phyloP scores from a whole-genome alignment of 2,888 invertebrate genomes.

The Furcula furcula region DNA sequence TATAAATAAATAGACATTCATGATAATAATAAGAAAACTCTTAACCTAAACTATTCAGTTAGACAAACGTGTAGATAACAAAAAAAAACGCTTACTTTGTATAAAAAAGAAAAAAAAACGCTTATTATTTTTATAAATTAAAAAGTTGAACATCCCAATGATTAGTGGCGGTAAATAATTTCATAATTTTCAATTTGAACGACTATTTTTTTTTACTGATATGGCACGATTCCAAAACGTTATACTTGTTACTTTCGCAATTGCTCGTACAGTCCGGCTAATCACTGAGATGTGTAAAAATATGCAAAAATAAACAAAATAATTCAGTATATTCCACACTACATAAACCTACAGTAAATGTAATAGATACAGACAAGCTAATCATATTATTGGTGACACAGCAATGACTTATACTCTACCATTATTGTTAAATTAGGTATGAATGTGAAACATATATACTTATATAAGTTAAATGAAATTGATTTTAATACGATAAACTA shows the following conservation, averaged over 20 bases:
- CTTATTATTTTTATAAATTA: conserved; percentile 8
- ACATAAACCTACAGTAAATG: conserved; percentile 56
- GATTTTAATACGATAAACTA: conserved; percentile 62
- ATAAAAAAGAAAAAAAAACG: conserved; percentile 4
- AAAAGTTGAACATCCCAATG: conserved; percentile 42
- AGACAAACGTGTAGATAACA: conserved; percentile 50
- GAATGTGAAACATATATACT: conserved; percentile 43
- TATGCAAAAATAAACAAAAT: conserved; percentile 45
- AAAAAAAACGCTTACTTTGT: conserved; percentile 20
- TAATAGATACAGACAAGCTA: conserved; percentile 67
- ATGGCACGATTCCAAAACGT: conserved; percentile 62
- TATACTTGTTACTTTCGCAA: conserved; percentile 29
- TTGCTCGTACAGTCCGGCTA: conserved; percentile 44
- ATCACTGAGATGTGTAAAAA: conserved; percentile 50
- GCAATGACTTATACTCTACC: conserved; percentile 74
- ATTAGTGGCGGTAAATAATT: conserved; percentile 46
- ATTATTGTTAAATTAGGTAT: conserved; percentile 51
- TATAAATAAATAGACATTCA: conserved; percentile 76
- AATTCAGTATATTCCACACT: conserved; percentile 35
- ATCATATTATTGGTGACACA: conserved; percentile 80
- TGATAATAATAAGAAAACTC: conserved; percentile 69
- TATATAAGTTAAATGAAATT: conserved; percentile 55
- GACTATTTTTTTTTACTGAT: conserved; percentile 47
- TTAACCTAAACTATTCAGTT: conserved; percentile 62
- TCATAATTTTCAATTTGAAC: conserved; percentile 16